phyloP scores from a whole-genome alignment of 1,140 invertebrate genomes.

The Idris sp. region DNA sequence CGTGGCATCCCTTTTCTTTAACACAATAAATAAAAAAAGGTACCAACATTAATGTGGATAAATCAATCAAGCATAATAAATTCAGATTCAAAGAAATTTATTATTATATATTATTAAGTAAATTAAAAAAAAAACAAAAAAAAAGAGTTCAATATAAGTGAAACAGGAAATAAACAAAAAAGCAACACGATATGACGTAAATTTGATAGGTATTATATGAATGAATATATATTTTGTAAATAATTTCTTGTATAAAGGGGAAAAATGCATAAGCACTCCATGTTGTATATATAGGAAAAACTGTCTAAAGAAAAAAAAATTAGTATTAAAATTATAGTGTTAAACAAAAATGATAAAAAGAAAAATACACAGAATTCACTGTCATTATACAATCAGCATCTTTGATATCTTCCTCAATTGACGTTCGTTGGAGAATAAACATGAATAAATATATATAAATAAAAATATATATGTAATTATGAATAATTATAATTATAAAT shows the following conservation, averaged over 20 bases:
- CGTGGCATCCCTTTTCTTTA: too few relatives aligned
- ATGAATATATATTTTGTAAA: constrained; percentile 79
- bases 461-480: constrained; percentile 15
- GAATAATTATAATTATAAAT: constrained; percentile 7
- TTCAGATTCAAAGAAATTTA: too few relatives aligned
- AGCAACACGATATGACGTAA: constrained; percentile 69
- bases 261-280: constrained; percentile 62
- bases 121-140: too few relatives aligned
- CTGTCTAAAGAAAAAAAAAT: constrained; percentile 67
- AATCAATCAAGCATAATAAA: too few relatives aligned
- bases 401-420: constrained; percentile 64
- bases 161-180: constrained; percentile 50
- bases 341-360: too few relatives aligned
- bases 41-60: too few relatives aligned
- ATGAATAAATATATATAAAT: constrained; percentile 14
- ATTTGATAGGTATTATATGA: constrained; percentile 77
- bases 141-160: too few relatives aligned
- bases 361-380: constrained; percentile 71
- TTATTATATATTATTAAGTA: too few relatives aligned
- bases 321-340: constrained; percentile 71
- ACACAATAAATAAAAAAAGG: too few relatives aligned
- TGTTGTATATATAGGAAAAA: constrained; percentile 72
- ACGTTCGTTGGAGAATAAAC: constrained; percentile 31
- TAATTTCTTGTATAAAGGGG: constrained; percentile 76
- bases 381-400: constrained; percentile 57